A percentile compares a stretch with the other conserved stretches of the same genome.
phyloP scores from a whole-genome alignment of 2,113 vertebrate species.

The Syngnathus scovelli region DNA sequence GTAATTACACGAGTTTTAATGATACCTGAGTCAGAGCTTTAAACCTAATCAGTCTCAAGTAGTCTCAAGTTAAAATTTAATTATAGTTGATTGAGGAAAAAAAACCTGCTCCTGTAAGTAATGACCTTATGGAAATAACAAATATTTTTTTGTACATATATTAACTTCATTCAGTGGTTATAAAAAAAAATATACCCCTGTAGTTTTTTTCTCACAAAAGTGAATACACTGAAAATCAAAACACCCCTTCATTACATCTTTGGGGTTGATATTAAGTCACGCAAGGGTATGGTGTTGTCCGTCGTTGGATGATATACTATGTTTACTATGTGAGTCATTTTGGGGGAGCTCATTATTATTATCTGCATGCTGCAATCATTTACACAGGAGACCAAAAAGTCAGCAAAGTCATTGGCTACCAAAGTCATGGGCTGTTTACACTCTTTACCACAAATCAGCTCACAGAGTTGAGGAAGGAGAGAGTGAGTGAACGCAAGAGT shows the following conservation, averaged over 20 bases:
- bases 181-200: not conserved
- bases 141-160: no score
- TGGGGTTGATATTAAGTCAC: not conserved
- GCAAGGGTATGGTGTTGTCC: conserved; percentile 10
- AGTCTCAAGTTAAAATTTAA: no score
- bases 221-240: not conserved
- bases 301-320: conserved; percentile 17
- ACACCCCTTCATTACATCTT: not conserved
- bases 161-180: no score
- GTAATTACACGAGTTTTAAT: no score
- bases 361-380: conserved; percentile 35
- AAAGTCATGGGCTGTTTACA: conserved; percentile 42
- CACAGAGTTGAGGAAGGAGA: conserved; percentile 20
- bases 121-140: no score
- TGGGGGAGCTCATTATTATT: conserved; percentile 50
- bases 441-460: conserved; percentile 40
- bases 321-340: conserved; percentile 31
- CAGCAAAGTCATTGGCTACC: conserved; percentile 41
- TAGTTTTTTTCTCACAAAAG: not conserved
- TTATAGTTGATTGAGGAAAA: no score
- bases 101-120: no score
- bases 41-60: no score
- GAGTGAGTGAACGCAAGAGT: not conserved
- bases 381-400: conserved; percentile 55
- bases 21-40: no score